Evolutionary conservation across 1,140 invertebrate genomes (phyloP).

Genomic region (Zeugodacus cucurbitae): DNA sequence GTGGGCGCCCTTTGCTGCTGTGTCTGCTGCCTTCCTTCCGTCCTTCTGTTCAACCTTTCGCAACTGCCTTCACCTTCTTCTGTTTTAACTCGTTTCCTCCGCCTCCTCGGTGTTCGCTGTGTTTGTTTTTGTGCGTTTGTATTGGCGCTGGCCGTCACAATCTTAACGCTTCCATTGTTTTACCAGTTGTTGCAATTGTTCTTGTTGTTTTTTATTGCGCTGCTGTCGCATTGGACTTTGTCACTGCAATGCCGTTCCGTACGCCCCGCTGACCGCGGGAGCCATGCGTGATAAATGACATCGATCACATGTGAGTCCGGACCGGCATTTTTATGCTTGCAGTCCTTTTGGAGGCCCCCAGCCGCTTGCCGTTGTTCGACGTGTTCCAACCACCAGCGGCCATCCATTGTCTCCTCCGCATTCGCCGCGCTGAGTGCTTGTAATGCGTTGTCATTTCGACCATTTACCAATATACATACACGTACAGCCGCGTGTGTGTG

Average conservation of each 20-base stretch:
- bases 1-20: not conserved
- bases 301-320: constrained; percentile 22
- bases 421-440: constrained; percentile 14
- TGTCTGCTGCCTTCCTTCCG: not conserved
- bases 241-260: not conserved
- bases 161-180: constrained; percentile 37
- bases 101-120: not conserved
- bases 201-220: not conserved
- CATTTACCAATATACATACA: not conserved
- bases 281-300: constrained; percentile 34
- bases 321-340: constrained; percentile 1
- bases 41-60: not conserved
- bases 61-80: too few species aligned
- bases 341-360: not conserved
- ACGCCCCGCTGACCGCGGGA: not conserved
- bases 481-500: not conserved
- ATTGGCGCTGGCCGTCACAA: not conserved
- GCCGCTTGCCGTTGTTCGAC: not conserved
- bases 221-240: not conserved
- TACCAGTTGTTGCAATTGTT: not conserved
- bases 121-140: not conserved
- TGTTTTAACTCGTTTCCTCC: not conserved
- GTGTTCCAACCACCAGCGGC: not conserved
- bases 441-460: not conserved
- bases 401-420: not conserved